Percentiles rank a stretch among this genome's conserved stretches.
These are phyloP conservation scores for Thunnus albacares DNA, from an alignment of 2,797 vertebrate species.

Conservation along the genomic window DNA sequence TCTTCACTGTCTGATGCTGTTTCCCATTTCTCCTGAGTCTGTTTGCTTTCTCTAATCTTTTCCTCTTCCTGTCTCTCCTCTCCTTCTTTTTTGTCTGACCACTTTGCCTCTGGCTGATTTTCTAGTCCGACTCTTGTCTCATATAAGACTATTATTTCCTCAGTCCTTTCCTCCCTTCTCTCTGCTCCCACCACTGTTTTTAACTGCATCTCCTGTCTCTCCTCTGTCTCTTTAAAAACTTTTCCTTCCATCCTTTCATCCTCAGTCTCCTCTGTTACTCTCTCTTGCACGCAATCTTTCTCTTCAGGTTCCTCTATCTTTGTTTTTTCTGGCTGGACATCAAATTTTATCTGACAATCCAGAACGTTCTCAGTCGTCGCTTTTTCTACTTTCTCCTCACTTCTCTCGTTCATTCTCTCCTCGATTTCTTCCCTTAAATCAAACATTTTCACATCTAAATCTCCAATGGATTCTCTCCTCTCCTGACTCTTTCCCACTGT, in stretches of 20 bases:
- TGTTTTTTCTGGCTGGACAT: not conserved
- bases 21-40: constrained; percentile 19
- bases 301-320: constrained; percentile 6
- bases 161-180: not conserved
- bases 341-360: not conserved
- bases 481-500: not conserved
- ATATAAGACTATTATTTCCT: not conserved
- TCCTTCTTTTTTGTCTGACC: not conserved
- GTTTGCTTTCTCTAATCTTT: constrained; percentile 14
- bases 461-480: constrained; percentile 58
- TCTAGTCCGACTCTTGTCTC: constrained; percentile 23
- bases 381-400: not conserved
- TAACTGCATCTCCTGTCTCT: not conserved
- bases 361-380: not conserved
- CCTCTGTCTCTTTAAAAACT: constrained; percentile 8
- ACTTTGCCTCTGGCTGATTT: constrained; percentile 22
- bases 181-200: constrained; percentile 15
- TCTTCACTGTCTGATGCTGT: constrained; percentile 48
- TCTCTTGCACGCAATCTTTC: not conserved
- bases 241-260: not conserved
- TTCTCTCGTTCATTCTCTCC: not conserved
- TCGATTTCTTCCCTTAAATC: constrained; percentile 56
- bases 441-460: constrained; percentile 75
- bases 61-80: constrained; percentile 20
- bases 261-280: not conserved